Conservation (phyloP, 2,888 invertebrate genomes). For the Sesamia inferens region DNA sequence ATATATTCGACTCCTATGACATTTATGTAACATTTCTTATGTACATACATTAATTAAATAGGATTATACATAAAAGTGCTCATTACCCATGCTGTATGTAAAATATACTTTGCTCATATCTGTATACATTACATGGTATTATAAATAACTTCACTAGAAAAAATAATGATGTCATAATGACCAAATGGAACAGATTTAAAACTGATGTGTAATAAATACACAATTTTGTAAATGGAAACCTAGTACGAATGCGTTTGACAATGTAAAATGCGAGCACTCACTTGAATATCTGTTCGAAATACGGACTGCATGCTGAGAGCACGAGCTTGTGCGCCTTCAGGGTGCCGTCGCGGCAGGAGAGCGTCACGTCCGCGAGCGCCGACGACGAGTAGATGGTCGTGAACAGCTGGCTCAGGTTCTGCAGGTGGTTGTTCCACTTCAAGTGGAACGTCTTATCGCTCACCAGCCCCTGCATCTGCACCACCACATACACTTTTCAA, state of each 20-base stretch:
- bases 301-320: slow-evolving; percentile 93
- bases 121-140: slow-evolving; percentile 75
- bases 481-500: slow-evolving; percentile 84
- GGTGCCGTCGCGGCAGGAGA: slow-evolving; percentile 93
- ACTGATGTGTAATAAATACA: slow-evolving; percentile 58
- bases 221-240: slow-evolving; percentile 54
- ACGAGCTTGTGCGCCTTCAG: slow-evolving; percentile 93
- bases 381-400: slow-evolving; percentile 92
- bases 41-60: slow-evolving; percentile 41
- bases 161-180: slow-evolving; percentile 85
- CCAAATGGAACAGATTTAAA: slow-evolving; percentile 76
- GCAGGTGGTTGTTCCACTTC: slow-evolving; percentile 93
- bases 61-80: slow-evolving; percentile 52
- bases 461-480: slow-evolving; percentile 90
- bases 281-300: slow-evolving; percentile 93
- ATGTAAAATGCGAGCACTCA: slow-evolving; percentile 70
- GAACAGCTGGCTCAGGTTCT: slow-evolving; percentile 92
- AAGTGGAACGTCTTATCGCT: slow-evolving; percentile 92
- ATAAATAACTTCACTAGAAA: slow-evolving; percentile 82
- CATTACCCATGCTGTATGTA: slow-evolving; percentile 62
- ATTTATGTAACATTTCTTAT: slow-evolving; percentile 70
- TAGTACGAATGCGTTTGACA: slow-evolving; percentile 48
- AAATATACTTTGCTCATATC: slow-evolving; percentile 72
- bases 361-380: slow-evolving; percentile 92
- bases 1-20: slow-evolving; percentile 65